These are phyloP conservation scores for Caenorhabditis auriculariae DNA, from an alignment of 2,888 invertebrate genomes.

Conservation along the genomic window DNA sequence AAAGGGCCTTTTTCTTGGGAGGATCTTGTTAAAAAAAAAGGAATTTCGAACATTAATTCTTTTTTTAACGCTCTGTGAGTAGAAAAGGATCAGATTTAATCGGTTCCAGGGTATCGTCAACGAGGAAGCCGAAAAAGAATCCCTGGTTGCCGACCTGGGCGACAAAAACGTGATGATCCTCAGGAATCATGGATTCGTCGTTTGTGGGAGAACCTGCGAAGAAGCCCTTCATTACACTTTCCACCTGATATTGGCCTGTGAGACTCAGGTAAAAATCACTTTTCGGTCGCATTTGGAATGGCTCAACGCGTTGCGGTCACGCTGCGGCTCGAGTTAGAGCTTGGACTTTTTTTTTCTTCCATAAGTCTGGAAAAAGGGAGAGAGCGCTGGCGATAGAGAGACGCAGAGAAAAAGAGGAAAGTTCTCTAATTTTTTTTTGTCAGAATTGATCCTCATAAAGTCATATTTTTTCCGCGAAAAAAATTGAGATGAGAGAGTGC, in stretches of 20 bases:
- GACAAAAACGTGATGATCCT: slow-evolving; percentile 57
- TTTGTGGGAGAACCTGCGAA: slow-evolving; percentile 76
- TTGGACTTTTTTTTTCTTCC: too few relatives aligned
- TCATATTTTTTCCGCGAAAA: too few relatives aligned
- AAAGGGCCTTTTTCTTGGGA: too few relatives aligned
- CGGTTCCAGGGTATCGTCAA: slow-evolving; percentile 51
- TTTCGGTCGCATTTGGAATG: too few relatives aligned
- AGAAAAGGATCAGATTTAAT: neutral
- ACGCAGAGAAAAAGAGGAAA: neutral
- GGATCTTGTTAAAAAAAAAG: too few relatives aligned
- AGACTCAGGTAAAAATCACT: slow-evolving; percentile 76
- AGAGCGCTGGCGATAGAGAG: neutral
- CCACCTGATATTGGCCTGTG: slow-evolving; percentile 82
- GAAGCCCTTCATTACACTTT: slow-evolving; percentile 87
- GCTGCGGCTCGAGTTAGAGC: neutral
- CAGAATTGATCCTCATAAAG: too few relatives aligned
- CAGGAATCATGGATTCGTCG: slow-evolving; percentile 59
- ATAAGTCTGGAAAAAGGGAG: neutral
- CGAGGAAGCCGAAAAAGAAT: slow-evolving; percentile 43
- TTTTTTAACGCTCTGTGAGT: too few relatives aligned
- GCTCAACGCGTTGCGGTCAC: neutral
- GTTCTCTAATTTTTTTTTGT: too few relatives aligned
- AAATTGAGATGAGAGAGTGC: too few relatives aligned
- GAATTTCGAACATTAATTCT: too few relatives aligned
- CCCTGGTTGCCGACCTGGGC: slow-evolving; percentile 51